A percentile compares a stretch with the other conserved stretches of the same genome.
Evolutionary conservation across 2,797 vertebrate species (phyloP).

Genomic region (Cryptoblepharus egeriae): DNA sequence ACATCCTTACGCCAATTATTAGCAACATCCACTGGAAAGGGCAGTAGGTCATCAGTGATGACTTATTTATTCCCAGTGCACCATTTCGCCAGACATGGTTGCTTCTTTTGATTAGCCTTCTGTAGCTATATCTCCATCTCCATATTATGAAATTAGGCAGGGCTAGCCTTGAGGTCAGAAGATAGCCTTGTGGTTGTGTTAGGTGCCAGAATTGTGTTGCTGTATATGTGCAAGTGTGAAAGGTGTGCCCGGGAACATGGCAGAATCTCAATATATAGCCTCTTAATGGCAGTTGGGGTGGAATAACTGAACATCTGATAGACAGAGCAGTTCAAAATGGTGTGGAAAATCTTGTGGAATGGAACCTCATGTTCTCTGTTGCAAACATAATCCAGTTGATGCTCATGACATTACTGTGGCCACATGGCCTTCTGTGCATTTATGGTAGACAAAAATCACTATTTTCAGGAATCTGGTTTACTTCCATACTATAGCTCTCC

Average conservation of each 20-base stretch:
- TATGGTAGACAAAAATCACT: background rate
- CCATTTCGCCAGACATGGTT: background rate
- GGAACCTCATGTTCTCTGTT: background rate
- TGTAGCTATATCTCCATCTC: background rate
- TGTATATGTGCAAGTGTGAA: background rate
- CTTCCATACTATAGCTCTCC: background rate
- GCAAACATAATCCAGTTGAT: background rate
- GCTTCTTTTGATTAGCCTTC: background rate
- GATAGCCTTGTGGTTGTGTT: background rate
- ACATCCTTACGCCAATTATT: background rate
- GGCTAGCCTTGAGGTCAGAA: too few relatives aligned
- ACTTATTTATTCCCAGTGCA: background rate
- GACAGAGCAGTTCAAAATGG: background rate
- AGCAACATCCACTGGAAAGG: background rate
- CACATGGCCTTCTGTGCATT: background rate
- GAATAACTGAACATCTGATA: background rate
- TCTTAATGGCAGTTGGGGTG: background rate
- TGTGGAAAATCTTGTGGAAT: background rate
- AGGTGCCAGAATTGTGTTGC: background rate
- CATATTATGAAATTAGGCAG: background rate
- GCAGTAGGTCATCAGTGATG: background rate
- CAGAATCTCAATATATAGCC: too few relatives aligned
- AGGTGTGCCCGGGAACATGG: background rate
- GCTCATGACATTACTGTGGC: too few relatives aligned
- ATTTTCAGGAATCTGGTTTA: background rate